These are phyloP conservation scores for Nyctibius grandis DNA, from an alignment of 2,797 vertebrate species.

Conservation along the genomic window DNA sequence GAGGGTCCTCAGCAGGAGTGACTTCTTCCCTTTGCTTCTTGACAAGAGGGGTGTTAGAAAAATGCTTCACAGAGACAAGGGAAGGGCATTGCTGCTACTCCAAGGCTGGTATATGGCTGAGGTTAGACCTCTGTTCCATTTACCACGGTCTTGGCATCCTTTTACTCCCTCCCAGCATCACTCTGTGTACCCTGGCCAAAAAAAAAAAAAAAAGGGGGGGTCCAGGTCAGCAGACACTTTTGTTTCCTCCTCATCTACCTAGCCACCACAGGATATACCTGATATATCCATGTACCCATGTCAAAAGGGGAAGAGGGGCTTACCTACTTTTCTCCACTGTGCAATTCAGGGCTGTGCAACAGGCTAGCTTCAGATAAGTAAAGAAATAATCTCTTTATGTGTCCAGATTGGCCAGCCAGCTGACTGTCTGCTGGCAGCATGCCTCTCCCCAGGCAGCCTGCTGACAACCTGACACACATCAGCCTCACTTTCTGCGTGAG, in stretches of 20 bases:
- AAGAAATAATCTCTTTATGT: background rate
- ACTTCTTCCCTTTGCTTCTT: background rate
- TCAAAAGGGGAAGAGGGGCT: background rate
- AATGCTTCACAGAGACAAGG: background rate
- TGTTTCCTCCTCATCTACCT: background rate
- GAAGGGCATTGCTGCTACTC: background rate
- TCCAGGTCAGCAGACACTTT: background rate
- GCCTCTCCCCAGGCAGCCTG: background rate
- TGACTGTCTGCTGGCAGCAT: background rate
- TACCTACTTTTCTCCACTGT: background rate
- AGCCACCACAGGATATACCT: background rate
- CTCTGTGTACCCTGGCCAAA: background rate
- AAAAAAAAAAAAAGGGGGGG: background rate
- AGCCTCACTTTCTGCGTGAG: background rate
- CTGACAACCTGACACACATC: background rate
- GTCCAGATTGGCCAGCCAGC: accelerated
- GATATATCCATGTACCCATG: background rate
- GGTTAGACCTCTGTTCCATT: background rate
- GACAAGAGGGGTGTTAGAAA: background rate
- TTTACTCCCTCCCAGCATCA: background rate
- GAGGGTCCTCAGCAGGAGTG: background rate
- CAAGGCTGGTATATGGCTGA: background rate
- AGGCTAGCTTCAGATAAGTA: background rate
- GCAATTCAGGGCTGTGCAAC: background rate
- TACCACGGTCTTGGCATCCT: background rate